These are phyloP conservation scores for Monopis laevigella DNA, from an alignment of 2,888 invertebrate genomes.

Conservation along the genomic window DNA sequence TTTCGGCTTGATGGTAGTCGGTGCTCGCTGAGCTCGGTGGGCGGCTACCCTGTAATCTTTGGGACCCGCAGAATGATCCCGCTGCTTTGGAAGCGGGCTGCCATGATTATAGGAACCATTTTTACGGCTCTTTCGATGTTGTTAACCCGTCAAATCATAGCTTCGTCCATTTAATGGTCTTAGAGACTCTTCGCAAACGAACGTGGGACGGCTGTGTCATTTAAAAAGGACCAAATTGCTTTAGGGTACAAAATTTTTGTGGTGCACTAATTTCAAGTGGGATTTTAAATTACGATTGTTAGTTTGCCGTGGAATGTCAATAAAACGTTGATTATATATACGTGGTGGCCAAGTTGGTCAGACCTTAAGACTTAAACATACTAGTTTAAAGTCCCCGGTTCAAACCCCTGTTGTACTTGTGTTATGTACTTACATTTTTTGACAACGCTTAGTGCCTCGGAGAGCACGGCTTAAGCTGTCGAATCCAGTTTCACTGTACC, in stretches of 20 bases:
- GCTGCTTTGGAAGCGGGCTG: constrained; percentile 9
- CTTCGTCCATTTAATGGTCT: constrained; percentile 9
- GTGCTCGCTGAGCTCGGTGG: constrained; percentile 28
- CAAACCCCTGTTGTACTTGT: no score
- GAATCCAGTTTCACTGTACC: no score
- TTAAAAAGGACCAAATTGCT: constrained; percentile 6
- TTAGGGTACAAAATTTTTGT: constrained; percentile 8
- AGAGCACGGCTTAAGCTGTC: no score
- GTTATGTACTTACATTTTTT: no score
- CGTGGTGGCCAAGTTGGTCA: no score
- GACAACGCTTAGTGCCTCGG: no score
- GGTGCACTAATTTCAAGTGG: no score
- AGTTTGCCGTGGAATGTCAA: no score
- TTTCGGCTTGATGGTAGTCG: constrained; percentile 6
- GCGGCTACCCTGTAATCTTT: constrained; percentile 60
- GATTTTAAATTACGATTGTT: no score
- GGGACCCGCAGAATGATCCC: constrained; percentile 24
- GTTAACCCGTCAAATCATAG: constrained; percentile 60
- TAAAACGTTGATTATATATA: no score
- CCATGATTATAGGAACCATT: constrained; percentile 53
- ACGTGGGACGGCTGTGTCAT: constrained; percentile 12
- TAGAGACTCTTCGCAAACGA: not conserved
- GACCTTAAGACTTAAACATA: no score
- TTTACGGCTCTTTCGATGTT: constrained; percentile 42
- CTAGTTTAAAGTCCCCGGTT: no score